phyloP scores from a whole-genome alignment of 2,113 vertebrate genomes.

The Zosterops japonicus region DNA sequence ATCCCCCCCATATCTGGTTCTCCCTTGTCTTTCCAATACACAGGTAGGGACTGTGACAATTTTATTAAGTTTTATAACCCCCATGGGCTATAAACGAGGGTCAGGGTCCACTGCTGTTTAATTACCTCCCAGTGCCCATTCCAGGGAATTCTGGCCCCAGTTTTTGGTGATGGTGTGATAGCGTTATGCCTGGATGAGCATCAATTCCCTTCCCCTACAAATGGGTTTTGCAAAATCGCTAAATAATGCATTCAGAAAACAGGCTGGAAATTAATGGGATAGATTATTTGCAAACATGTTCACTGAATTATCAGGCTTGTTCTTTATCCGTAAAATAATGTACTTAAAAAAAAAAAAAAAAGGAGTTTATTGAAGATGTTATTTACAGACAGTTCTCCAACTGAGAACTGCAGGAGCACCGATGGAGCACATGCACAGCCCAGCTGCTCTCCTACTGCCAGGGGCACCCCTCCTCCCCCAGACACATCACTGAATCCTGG shows the following conservation, averaged over 20 bases:
- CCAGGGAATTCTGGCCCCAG: neutral
- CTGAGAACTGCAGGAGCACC: neutral
- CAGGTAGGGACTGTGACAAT: accelerated
- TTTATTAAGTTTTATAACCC: neutral
- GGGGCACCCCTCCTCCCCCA: neutral
- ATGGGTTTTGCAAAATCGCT: neutral
- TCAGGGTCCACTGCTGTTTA: neutral
- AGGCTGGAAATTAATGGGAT: constrained; percentile 53
- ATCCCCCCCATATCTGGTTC: neutral
- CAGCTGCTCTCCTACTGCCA: neutral
- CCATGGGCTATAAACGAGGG: neutral
- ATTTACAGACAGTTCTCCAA: constrained; percentile 15
- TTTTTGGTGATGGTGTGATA: neutral
- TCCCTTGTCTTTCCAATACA: neutral
- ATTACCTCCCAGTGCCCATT: neutral
- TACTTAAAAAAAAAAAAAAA: neutral
- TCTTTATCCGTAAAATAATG: constrained; percentile 30
- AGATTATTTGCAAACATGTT: constrained; percentile 65
- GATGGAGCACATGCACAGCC: accelerated
- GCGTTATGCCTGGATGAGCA: neutral
- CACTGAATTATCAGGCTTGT: constrained; percentile 53
- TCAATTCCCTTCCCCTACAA: neutral
- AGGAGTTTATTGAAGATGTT: neutral
- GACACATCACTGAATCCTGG: neutral
- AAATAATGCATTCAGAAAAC: constrained; percentile 48